A percentile compares a stretch with the other conserved stretches of the same genome.
Conservation (phyloP, 1,140 invertebrate species). For the Lepidurus couesii region DNA sequence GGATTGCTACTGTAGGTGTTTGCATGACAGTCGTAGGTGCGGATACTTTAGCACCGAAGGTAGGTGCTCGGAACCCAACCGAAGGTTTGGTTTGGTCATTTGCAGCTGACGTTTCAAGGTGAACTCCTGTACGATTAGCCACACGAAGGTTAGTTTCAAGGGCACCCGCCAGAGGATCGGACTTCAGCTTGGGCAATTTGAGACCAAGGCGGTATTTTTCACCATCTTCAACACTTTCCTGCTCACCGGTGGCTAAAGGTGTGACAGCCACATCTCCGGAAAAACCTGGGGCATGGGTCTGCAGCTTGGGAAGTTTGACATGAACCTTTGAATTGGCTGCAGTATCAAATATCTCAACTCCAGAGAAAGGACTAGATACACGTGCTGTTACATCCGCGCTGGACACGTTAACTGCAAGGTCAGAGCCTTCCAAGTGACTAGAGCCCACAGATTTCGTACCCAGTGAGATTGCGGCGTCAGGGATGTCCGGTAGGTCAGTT, state of each 20-base stretch:
- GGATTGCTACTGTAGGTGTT: not conserved
- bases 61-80: not conserved
- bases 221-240: not conserved
- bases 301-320: conserved; percentile 17
- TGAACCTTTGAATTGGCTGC: not conserved
- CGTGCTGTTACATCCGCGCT: not conserved
- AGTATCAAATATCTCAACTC: not conserved
- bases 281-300: not conserved
- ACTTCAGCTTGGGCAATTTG: conserved; percentile 29
- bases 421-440: not conserved
- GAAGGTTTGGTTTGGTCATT: not conserved
- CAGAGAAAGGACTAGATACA: not conserved
- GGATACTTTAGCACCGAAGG: not conserved
- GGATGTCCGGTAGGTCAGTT: not conserved
- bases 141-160: conserved; percentile 1
- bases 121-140: not conserved
- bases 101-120: not conserved
- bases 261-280: not conserved
- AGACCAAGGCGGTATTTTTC: conserved; percentile 28
- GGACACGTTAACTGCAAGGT: not conserved
- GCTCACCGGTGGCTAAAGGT: not conserved
- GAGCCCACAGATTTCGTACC: not conserved
- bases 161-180: not conserved
- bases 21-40: not conserved
- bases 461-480: not conserved